phyloP scores from a whole-genome alignment of 2,888 invertebrate species.

The Drosophila pegasa region DNA sequence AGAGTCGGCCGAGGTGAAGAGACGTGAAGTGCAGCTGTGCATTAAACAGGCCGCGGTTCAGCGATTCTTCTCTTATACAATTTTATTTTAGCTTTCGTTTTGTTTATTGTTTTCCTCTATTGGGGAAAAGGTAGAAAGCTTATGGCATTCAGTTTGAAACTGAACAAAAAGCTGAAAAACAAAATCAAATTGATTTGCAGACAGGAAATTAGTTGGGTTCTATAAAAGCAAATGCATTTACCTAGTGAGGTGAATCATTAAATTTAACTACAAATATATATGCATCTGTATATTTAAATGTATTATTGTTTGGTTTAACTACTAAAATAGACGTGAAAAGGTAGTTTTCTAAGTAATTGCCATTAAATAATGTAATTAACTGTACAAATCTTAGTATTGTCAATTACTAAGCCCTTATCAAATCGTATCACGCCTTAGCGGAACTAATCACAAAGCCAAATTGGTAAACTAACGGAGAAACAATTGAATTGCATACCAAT shows the following conservation, averaged over 20 bases:
- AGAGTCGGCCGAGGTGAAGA: constrained; percentile 1
- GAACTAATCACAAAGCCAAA: constrained; percentile 38
- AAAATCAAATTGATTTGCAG: constrained; percentile 35
- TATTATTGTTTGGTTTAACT: not conserved
- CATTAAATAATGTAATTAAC: constrained; percentile 7
- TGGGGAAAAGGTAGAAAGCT: constrained; percentile 46
- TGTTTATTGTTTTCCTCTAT: constrained; percentile 19
- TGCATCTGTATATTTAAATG: not conserved
- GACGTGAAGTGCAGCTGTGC: constrained; percentile 28
- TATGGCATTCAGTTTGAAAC: constrained; percentile 55
- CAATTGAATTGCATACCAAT: constrained; percentile 64
- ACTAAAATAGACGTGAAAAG: too few relatives aligned
- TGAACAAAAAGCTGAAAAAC: constrained; percentile 35
- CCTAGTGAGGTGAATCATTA: constrained; percentile 14
- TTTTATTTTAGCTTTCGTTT: constrained; percentile 48
- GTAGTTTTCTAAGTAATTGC: not conserved
- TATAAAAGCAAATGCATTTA: constrained; percentile 20
- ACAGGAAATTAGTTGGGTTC: constrained; percentile 65
- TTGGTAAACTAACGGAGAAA: constrained; percentile 31
- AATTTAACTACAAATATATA: not conserved
- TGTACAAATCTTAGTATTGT: constrained; percentile 24
- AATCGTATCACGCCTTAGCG: constrained; percentile 35
- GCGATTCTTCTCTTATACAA: constrained; percentile 53
- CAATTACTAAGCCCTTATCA: constrained; percentile 39
- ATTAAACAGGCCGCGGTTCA: constrained; percentile 57